A percentile compares a stretch with the other conserved stretches of the same genome.
phyloP scores from a whole-genome alignment of 2,797 vertebrate species.

The Nyctibius grandis region DNA sequence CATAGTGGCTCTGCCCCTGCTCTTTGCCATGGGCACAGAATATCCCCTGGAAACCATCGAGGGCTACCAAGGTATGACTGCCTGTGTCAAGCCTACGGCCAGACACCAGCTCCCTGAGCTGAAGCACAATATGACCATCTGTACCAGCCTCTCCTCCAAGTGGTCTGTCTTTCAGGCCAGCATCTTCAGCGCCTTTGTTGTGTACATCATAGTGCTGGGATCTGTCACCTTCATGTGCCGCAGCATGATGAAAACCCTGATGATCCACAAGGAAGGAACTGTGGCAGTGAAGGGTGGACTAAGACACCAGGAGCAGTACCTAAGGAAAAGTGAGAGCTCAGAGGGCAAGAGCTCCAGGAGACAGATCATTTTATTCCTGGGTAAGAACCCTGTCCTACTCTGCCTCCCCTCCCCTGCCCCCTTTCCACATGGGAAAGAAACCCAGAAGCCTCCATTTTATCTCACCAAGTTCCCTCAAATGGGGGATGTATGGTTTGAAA shows the following conservation, averaged over 20 bases:
- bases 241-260: constrained; percentile 85
- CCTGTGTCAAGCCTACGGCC: constrained; percentile 15
- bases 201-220: constrained; percentile 84
- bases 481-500: background rate
- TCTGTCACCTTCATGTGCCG: constrained; percentile 89
- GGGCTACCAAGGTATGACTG: background rate
- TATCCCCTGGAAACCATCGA: constrained; percentile 73
- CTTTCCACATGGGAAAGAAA: background rate
- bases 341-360: constrained; percentile 80
- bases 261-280: constrained; percentile 57
- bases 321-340: constrained; percentile 75
- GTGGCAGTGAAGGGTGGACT: background rate
- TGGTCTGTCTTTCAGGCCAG: constrained; percentile 87
- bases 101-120: background rate
- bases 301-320: background rate
- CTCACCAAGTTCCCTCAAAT: background rate
- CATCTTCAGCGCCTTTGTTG: constrained; percentile 81
- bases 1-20: constrained; percentile 84
- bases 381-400: constrained; percentile 69
- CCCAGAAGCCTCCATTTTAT: background rate
- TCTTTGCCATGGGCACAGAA: constrained; percentile 85
- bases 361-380: constrained; percentile 91
- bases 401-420: background rate
- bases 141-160: constrained; percentile 84
- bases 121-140: constrained; percentile 85